Conservation (phyloP, 1,140 invertebrate species). For the Conopomorpha cramerella region DNA sequence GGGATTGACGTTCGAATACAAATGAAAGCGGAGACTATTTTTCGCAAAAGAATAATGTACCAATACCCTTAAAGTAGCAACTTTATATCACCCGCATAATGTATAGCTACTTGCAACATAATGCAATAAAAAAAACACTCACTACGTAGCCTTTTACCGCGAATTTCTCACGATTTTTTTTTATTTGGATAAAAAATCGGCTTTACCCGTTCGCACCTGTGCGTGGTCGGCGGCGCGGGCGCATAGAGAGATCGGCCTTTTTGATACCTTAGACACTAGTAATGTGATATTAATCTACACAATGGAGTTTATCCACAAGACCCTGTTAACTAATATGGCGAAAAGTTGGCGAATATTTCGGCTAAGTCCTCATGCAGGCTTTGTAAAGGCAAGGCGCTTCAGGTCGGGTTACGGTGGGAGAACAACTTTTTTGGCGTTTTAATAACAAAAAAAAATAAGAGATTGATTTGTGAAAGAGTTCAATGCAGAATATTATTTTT, state of each 20-base stretch:
- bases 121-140: constrained; percentile 16
- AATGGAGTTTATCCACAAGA: constrained; percentile 16
- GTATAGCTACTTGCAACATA: constrained; percentile 1
- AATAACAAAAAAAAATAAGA: too few species aligned
- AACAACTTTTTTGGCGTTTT: too few species aligned
- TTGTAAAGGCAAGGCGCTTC: too few species aligned
- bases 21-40: constrained; percentile 10
- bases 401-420: too few species aligned
- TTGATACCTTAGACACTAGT: constrained; percentile 32
- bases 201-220: constrained; percentile 39
- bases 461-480: too few species aligned
- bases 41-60: constrained; percentile 16
- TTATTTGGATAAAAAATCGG: constrained; percentile 7
- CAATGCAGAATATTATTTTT: too few species aligned
- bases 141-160: constrained; percentile 21
- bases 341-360: not conserved
- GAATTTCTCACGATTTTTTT: too few species aligned
- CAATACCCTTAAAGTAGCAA: constrained; percentile 16
- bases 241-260: constrained; percentile 16
- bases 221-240: constrained; percentile 24
- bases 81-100: constrained; percentile 30
- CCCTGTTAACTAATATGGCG: constrained; percentile 3
- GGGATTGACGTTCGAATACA: constrained; percentile 32
- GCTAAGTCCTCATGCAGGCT: too few species aligned
- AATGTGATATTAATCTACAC: constrained; percentile 30